A percentile compares a stretch with the other conserved stretches of the same genome.
These are phyloP conservation scores for Drosophila trapezifrons DNA, from an alignment of 1,140 invertebrate species.

Conservation along the genomic window DNA sequence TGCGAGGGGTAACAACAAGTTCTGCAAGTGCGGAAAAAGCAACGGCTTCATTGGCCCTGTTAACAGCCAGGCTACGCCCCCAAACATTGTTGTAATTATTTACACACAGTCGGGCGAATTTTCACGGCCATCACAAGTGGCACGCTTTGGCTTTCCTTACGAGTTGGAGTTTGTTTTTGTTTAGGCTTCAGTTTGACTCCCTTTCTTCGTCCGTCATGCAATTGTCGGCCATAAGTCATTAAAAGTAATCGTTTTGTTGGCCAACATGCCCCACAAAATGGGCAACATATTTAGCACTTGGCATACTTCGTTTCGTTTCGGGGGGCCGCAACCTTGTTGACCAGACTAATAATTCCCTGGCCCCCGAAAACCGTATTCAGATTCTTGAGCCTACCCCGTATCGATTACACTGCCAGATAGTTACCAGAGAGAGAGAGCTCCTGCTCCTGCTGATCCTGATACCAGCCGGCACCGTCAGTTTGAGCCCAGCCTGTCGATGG, in stretches of 20 bases:
- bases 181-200: not conserved
- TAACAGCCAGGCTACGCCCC: slow-evolving; percentile 46
- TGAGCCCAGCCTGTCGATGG: slow-evolving; percentile 37
- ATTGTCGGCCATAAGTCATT: slow-evolving; percentile 80
- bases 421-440: slow-evolving; percentile 9
- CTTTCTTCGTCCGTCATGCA: slow-evolving; percentile 57
- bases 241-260: slow-evolving; percentile 82
- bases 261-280: slow-evolving; percentile 74
- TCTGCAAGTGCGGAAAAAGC: not conserved
- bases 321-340: slow-evolving; percentile 71
- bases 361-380: slow-evolving; percentile 22
- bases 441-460: slow-evolving; percentile 30
- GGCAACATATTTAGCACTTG: slow-evolving; percentile 72
- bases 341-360: slow-evolving; percentile 11
- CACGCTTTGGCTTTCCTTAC: slow-evolving; percentile 47
- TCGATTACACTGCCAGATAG: slow-evolving; percentile 51
- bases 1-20: slow-evolving; percentile 1
- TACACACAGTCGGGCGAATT: slow-evolving; percentile 51
- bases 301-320: slow-evolving; percentile 33
- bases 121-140: slow-evolving; percentile 67
- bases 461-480: slow-evolving; percentile 38
- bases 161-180: slow-evolving; percentile 16
- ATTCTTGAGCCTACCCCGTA: slow-evolving; percentile 14
- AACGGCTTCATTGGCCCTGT: slow-evolving; percentile 66
- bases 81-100: slow-evolving; percentile 52